Evolutionary conservation across 1,140 invertebrate genomes (phyloP).

Genomic region (Brachionus koreanus): DNA sequence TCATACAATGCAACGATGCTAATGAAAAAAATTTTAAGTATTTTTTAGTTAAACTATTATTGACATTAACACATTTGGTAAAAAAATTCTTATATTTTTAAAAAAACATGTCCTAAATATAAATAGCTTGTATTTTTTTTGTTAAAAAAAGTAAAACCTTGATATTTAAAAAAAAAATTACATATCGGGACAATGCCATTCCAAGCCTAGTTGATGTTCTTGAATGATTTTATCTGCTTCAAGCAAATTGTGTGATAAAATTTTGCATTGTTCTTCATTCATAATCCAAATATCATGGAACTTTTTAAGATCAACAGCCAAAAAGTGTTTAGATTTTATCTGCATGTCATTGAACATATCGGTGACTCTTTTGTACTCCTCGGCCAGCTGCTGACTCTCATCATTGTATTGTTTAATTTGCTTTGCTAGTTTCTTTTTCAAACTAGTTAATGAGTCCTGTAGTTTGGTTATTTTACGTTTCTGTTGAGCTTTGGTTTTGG

Average conservation of each 20-base stretch:
- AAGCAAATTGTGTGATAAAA: conserved; percentile 62
- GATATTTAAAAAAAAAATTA: conserved; percentile 48
- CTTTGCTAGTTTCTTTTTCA: conserved; percentile 65
- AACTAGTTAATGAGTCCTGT: conserved; percentile 66
- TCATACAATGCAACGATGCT: no score
- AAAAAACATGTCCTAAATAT: no score
- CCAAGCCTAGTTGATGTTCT: conserved; percentile 67
- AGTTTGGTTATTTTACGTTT: conserved; percentile 70
- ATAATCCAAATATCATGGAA: conserved; percentile 67
- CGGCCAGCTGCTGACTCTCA: conserved; percentile 55
- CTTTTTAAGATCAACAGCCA: conserved; percentile 62
- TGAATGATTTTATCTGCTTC: conserved; percentile 66
- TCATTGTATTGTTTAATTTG: conserved; percentile 62
- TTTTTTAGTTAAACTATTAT: no score
- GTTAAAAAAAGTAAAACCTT: background rate
- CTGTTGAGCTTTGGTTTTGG: conserved; percentile 74
- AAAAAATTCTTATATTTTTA: no score
- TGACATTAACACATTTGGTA: no score
- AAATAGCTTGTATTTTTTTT: no score
- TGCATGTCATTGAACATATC: conserved; percentile 58
- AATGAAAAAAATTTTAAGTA: no score
- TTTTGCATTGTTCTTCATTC: conserved; percentile 65
- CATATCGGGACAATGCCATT: conserved; percentile 62
- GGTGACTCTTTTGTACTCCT: conserved; percentile 57
- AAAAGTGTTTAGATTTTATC: conserved; percentile 63